A percentile compares a stretch with the other conserved stretches of the same genome.
phyloP scores from a whole-genome alignment of 2,797 vertebrate species.

The Hipposideros larvatus region DNA sequence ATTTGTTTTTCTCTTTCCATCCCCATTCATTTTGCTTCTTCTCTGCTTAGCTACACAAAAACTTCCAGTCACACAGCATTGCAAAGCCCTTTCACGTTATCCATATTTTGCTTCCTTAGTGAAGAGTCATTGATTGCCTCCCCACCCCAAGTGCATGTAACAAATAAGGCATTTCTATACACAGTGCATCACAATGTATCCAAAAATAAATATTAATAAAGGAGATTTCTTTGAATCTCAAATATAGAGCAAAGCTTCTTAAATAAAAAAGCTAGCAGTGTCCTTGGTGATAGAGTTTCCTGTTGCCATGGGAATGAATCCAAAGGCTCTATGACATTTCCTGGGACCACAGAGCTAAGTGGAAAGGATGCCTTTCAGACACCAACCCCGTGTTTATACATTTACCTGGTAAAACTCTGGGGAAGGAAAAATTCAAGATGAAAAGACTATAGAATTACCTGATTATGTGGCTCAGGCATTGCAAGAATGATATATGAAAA shows the following conservation, averaged over 20 bases:
- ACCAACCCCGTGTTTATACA: slow-evolving; percentile 10
- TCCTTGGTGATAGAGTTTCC: not conserved
- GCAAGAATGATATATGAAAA: not conserved
- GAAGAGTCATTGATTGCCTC: slow-evolving; percentile 7
- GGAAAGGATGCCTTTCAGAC: slow-evolving; percentile 69
- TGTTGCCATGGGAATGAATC: slow-evolving; percentile 66
- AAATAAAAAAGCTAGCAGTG: slow-evolving; percentile 16
- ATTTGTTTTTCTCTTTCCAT: not conserved
- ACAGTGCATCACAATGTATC: not conserved
- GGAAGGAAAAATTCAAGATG: slow-evolving; percentile 8
- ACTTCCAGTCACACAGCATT: not conserved
- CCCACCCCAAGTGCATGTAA: not conserved
- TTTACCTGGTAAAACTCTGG: slow-evolving; percentile 65
- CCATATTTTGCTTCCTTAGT: not conserved
- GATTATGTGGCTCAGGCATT: not conserved
- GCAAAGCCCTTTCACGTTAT: not conserved
- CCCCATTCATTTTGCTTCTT: not conserved
- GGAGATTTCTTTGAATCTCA: slow-evolving; percentile 41
- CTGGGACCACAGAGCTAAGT: slow-evolving; percentile 55
- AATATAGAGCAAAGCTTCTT: not conserved
- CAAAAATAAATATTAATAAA: slow-evolving; percentile 65
- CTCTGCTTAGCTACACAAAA: not conserved
- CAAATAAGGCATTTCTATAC: slow-evolving; percentile 1
- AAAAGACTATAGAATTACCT: not conserved
- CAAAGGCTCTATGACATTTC: slow-evolving; percentile 70